Evolutionary conservation across 2,797 vertebrate genomes (phyloP).

Genomic region (Mastacembelus armatus): DNA sequence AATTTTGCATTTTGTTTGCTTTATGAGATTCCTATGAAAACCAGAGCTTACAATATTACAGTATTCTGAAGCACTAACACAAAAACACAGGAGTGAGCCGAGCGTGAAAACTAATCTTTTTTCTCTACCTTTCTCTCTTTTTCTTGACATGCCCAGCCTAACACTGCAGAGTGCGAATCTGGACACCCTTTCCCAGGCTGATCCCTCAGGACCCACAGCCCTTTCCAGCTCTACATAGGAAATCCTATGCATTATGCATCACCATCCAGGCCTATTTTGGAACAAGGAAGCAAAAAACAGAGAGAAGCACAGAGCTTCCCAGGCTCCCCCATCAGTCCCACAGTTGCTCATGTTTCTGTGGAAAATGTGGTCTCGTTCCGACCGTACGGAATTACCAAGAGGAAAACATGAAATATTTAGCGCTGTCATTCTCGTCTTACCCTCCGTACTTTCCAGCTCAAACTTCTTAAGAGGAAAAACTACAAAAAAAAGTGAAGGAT

Average conservation of each 20-base stretch:
- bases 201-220: constrained; percentile 72
- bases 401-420: constrained; percentile 81
- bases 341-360: constrained; percentile 66
- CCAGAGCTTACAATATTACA: neutral
- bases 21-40: neutral
- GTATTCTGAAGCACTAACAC: constrained; percentile 13
- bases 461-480: constrained; percentile 52
- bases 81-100: constrained; percentile 15
- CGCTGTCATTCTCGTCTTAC: constrained; percentile 59
- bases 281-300: constrained; percentile 65
- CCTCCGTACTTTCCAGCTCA: constrained; percentile 40
- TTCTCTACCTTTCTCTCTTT: constrained; percentile 29
- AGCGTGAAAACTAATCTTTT: constrained; percentile 36
- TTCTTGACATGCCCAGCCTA: constrained; percentile 18
- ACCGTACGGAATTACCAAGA: constrained; percentile 72
- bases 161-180: constrained; percentile 59
- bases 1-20: neutral
- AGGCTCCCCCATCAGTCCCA: constrained; percentile 68
- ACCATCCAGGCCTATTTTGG: constrained; percentile 71
- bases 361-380: constrained; percentile 72
- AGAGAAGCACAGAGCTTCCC: constrained; percentile 69
- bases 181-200: constrained; percentile 68
- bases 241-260: constrained; percentile 79
- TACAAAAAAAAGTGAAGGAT: constrained; percentile 12
- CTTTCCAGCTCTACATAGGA: constrained; percentile 73